Evolutionary conservation across 2,888 invertebrate species (phyloP), one percentile per base, ranked within the genome.

Genomic region (Eledone cirrhosa): DNA sequence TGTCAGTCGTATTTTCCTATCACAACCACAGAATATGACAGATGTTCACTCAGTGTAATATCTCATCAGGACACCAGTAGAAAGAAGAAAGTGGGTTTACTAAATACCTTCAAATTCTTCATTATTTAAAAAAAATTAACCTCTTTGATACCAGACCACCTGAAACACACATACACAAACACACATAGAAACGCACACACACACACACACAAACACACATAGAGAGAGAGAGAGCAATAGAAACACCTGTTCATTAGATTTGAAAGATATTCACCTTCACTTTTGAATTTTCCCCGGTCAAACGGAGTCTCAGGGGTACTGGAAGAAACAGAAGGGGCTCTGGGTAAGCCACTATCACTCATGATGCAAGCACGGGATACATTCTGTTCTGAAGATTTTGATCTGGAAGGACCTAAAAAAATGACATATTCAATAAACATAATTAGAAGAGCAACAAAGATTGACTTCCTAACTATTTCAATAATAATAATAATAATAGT

Each of bases 301-400:
- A 88, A 88, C 4, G 81, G 67, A 24, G 84, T 78, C 4, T 83
- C 82, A 69, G 82, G 79, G 22, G 27, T 75, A n/a, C 74, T 69
- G 22, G 53, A 27, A 31, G 75, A 48, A 22, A 48, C 33, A 22
- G 78, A 48, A 24, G 48, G 48, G 47, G 48, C 76, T 29, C 76
- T 33, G 29, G 76, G 76, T 48, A 76, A 24, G 22, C 48, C 76
- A 48, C 82, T 80, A 33, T 89, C 88, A 83, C 85, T 86, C 47
- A 86, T 86, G 82, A 87, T 87, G 87, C 88, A 88, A 22, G 86
- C 87, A n/a, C 86, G 81, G 29, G 87, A 86, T 80, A 88, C 88
- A 78, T 87, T 86, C 80, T 85, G 85, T 74, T 88, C 86, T 77
- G 82, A 82, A 27, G 80, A 76, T 77, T 85, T 86, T 24, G 79